Conservation (phyloP, 2,888 invertebrate species). For the Noctua fimbriata region DNA sequence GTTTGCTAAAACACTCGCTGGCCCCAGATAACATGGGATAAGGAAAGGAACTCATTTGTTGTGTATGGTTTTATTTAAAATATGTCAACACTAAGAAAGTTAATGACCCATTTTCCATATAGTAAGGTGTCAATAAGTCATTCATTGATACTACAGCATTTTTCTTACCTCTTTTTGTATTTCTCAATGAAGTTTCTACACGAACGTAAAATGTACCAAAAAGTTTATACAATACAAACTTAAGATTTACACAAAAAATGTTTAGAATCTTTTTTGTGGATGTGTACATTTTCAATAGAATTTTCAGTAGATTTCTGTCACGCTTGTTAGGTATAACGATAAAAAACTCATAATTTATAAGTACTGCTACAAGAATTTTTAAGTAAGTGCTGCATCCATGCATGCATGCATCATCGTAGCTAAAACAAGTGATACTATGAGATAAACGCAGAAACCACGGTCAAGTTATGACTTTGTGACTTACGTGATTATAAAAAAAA, state of each 20-base stretch:
- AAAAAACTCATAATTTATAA: constrained; percentile 11
- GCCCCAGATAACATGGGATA: too few relatives aligned
- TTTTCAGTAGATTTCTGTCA: not conserved
- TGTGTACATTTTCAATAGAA: too few relatives aligned
- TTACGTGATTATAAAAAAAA: too few relatives aligned
- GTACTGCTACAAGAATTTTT: not conserved
- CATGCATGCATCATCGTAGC: not conserved
- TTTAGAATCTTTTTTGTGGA: constrained; percentile 35
- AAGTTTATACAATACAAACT: constrained; percentile 26
- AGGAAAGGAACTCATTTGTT: too few relatives aligned
- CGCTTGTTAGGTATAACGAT: not conserved
- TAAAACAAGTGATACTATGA: not conserved
- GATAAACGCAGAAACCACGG: too few relatives aligned
- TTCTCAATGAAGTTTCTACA: constrained; percentile 44
- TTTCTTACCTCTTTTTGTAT: constrained; percentile 28
- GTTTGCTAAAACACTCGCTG: too few relatives aligned
- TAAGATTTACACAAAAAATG: constrained; percentile 28
- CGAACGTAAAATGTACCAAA: constrained; percentile 22
- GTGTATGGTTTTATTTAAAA: too few relatives aligned
- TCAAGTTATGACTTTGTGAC: too few relatives aligned
- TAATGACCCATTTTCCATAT: not conserved
- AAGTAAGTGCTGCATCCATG: not conserved
- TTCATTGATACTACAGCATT: constrained; percentile 25
- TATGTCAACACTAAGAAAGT: not conserved
- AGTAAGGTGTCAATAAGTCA: not conserved